Conservation (phyloP, 2,888 invertebrate genomes). For the Dryobotodes eremita region DNA sequence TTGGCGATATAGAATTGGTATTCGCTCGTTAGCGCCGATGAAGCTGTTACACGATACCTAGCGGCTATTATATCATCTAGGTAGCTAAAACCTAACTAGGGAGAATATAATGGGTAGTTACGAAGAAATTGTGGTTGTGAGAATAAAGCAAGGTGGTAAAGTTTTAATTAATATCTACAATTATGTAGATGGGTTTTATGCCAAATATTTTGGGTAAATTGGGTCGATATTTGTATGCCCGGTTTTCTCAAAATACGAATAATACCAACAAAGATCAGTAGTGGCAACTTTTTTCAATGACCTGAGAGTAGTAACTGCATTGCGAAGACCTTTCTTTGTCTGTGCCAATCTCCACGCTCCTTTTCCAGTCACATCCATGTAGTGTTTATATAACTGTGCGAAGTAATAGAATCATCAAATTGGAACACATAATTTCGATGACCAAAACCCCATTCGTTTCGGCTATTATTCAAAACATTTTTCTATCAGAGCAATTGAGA, state of each 20-base stretch:
- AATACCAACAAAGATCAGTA: background rate
- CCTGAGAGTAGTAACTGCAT: background rate
- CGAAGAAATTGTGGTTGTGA: background rate
- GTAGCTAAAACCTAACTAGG: conserved; percentile 34
- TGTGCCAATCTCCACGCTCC: background rate
- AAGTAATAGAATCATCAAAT: background rate
- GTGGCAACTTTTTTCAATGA: background rate
- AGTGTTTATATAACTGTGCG: background rate
- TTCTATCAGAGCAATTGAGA: background rate
- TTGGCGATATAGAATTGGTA: conserved; percentile 61
- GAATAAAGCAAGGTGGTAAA: background rate
- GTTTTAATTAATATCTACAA: background rate
- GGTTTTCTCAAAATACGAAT: background rate
- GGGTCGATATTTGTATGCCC: background rate
- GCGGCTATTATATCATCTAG: conserved; percentile 49
- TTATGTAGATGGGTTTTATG: background rate
- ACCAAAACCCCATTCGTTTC: background rate
- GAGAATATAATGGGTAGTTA: conserved; percentile 23
- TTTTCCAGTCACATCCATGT: background rate
- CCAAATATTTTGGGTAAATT: background rate
- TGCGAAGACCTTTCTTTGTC: background rate
- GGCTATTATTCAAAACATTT: background rate
- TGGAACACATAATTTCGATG: background rate
- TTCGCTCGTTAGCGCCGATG: conserved; percentile 61
- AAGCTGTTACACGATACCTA: conserved; percentile 59